Conservation (phyloP, 2,888 invertebrate species). For the Watsonalla cultraria region DNA sequence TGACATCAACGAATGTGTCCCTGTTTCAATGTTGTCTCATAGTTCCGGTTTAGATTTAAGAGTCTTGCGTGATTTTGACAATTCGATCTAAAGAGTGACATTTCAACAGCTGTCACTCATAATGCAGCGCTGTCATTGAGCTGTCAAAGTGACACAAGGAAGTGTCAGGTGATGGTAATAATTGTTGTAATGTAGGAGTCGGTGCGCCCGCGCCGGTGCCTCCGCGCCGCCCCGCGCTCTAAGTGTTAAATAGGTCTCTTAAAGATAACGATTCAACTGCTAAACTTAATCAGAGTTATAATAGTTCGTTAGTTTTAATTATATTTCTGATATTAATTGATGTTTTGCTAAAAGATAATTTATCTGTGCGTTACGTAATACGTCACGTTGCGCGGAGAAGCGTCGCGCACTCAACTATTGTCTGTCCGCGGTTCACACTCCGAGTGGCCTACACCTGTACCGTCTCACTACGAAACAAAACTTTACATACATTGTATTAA, state of each 20-base stretch:
- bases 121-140: too few relatives aligned
- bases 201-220: slow-evolving; percentile 33
- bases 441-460: not conserved
- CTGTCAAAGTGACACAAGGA: too few relatives aligned
- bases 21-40: too few relatives aligned
- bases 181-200: slow-evolving; percentile 10
- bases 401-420: slow-evolving; percentile 15
- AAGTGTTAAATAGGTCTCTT: slow-evolving; percentile 58
- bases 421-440: slow-evolving; percentile 12
- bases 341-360: slow-evolving; percentile 76
- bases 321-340: slow-evolving; percentile 76
- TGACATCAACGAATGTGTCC: too few relatives aligned
- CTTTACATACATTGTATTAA: slow-evolving; percentile 34
- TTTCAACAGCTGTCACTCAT: too few relatives aligned
- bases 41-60: too few relatives aligned
- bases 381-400: slow-evolving; percentile 44
- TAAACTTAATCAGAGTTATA: slow-evolving; percentile 67
- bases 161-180: too few relatives aligned
- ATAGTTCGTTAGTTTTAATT: slow-evolving; percentile 76
- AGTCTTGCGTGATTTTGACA: too few relatives aligned
- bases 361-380: slow-evolving; percentile 68
- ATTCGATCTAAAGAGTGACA: too few relatives aligned
- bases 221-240: slow-evolving; percentile 48
- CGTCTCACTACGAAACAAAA: slow-evolving; percentile 1
- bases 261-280: slow-evolving; percentile 59